Conservation (phyloP, 2,797 vertebrate species). For the Acrossocheilus fasciatus region DNA sequence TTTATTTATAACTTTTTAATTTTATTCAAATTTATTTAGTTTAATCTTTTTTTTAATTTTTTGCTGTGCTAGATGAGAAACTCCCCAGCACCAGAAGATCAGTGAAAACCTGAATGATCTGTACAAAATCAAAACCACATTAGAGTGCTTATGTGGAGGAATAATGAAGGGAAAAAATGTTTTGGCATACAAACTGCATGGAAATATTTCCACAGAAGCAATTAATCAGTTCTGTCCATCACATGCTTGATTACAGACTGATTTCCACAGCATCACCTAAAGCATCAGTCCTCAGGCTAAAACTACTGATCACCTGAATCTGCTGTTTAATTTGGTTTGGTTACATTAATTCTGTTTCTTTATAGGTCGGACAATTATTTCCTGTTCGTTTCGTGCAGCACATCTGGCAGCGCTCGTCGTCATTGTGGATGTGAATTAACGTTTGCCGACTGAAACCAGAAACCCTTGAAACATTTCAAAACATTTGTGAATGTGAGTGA, state of each 20-base stretch:
- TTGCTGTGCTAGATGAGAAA: not conserved
- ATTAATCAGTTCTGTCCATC: not conserved
- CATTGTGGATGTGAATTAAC: not conserved
- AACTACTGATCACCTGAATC: not conserved
- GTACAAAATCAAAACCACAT: too few relatives aligned
- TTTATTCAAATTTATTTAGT: not conserved
- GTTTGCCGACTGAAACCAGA: not conserved
- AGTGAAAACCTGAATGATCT: not conserved
- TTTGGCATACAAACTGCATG: not conserved
- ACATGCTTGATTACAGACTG: not conserved
- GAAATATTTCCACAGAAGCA: not conserved
- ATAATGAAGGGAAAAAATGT: not conserved
- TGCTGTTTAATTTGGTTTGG: not conserved
- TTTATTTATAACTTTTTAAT: not conserved
- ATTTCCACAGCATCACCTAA: not conserved
- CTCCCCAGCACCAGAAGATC: not conserved
- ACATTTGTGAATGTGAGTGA: not conserved
- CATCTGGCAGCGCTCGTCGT: not conserved
- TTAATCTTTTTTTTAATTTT: not conserved
- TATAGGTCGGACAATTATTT: not conserved
- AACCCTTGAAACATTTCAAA: not conserved
- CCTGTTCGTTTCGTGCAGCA: not conserved
- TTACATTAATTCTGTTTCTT: not conserved
- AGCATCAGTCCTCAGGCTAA: not conserved
- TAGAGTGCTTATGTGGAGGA: not conserved